phyloP scores from a whole-genome alignment of 2,888 invertebrate species.

The Halictus ligatus region DNA sequence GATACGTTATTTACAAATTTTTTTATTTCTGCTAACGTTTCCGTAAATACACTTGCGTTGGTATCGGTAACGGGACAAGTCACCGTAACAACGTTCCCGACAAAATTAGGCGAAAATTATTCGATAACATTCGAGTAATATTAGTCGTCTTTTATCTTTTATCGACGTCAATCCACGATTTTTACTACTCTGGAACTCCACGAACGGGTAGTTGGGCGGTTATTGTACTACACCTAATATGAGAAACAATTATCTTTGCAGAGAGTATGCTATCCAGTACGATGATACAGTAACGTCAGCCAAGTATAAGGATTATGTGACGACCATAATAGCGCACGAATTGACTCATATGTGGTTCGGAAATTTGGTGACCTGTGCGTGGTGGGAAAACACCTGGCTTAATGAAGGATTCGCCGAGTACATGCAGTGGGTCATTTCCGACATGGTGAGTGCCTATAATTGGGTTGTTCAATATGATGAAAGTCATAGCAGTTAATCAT shows the following conservation, averaged over 20 bases:
- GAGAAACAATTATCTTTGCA: slow-evolving; percentile 44
- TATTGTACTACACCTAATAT: too few relatives aligned
- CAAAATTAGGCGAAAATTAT: too few relatives aligned
- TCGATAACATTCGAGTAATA: too few relatives aligned
- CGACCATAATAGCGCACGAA: slow-evolving; percentile 88
- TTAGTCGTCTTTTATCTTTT: too few relatives aligned
- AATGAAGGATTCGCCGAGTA: slow-evolving; percentile 90
- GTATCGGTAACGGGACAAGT: too few relatives aligned
- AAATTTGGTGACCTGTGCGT: slow-evolving; percentile 88
- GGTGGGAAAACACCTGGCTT: slow-evolving; percentile 91
- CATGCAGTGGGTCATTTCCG: slow-evolving; percentile 82
- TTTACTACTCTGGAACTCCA: background rate
- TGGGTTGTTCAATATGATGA: background rate
- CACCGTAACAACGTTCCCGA: too few relatives aligned
- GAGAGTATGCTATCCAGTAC: slow-evolving; percentile 77
- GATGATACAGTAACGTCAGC: slow-evolving; percentile 62
- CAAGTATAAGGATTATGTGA: slow-evolving; percentile 84
- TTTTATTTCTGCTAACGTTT: background rate
- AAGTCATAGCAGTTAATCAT: too few relatives aligned
- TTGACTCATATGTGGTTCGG: slow-evolving; percentile 92
- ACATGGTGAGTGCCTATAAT: slow-evolving; percentile 65
- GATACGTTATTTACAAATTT: background rate
- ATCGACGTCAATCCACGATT: background rate
- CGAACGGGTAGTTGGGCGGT: background rate
- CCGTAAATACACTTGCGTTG: too few relatives aligned